phyloP scores from a whole-genome alignment of 2,113 vertebrate species.

The Xenopus laevis region DNA sequence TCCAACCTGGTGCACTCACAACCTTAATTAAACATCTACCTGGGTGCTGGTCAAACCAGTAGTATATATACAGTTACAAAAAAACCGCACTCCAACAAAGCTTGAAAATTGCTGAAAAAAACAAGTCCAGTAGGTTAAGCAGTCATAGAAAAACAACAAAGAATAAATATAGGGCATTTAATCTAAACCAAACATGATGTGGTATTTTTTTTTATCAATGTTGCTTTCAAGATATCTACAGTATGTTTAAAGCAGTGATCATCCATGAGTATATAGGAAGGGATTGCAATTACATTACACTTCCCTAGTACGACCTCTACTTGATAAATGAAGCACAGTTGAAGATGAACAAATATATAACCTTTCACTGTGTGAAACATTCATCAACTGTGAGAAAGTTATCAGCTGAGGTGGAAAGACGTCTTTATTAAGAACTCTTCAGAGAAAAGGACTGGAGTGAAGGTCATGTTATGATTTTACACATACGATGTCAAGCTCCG shows the following conservation, averaged over 20 bases:
- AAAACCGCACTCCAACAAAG: too few relatives aligned
- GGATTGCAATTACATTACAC: background rate
- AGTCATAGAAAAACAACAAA: too few relatives aligned
- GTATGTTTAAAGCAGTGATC: background rate
- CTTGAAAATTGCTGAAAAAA: too few relatives aligned
- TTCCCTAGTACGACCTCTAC: conserved; percentile 6
- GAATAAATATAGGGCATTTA: too few relatives aligned
- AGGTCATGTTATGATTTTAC: conserved; percentile 41
- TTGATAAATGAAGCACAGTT: conserved; percentile 32
- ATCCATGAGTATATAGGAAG: background rate
- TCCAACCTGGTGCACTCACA: too few relatives aligned
- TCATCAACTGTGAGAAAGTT: conserved; percentile 36
- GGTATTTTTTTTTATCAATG: too few relatives aligned
- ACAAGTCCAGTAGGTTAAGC: too few relatives aligned
- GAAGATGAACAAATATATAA: conserved; percentile 43
- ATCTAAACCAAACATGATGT: too few relatives aligned
- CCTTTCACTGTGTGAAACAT: conserved; percentile 35
- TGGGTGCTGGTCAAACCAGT: too few relatives aligned
- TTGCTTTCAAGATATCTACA: too few relatives aligned
- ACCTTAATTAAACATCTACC: too few relatives aligned
- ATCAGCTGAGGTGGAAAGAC: conserved; percentile 29
- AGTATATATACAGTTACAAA: too few relatives aligned
- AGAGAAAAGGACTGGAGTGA: conserved; percentile 10
- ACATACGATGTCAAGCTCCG: conserved; percentile 14
- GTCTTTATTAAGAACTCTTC: conserved; percentile 25